phyloP scores from a whole-genome alignment of 2,797 vertebrate species.

The Neosilurus hyrtlii region DNA sequence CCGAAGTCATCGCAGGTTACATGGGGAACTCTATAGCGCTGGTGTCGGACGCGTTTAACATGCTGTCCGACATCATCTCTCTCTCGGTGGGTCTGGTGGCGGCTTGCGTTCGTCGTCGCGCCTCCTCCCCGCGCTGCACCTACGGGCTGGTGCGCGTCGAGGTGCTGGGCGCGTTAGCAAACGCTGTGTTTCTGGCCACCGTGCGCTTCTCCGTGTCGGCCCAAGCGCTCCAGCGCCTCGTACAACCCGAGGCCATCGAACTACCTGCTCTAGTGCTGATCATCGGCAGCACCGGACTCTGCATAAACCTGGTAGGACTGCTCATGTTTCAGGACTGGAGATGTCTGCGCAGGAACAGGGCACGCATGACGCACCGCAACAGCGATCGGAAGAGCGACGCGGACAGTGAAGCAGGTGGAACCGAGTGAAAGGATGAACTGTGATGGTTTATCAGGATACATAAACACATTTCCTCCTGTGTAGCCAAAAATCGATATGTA shows the following conservation, averaged over 20 bases:
- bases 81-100: constrained; percentile 76
- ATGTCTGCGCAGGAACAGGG: constrained; percentile 41
- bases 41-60: constrained; percentile 83
- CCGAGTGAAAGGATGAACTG: neutral
- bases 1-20: constrained; percentile 81
- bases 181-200: constrained; percentile 81
- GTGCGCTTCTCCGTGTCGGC: constrained; percentile 79
- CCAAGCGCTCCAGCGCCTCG: constrained; percentile 75
- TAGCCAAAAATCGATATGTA: too few species aligned
- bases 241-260: constrained; percentile 69
- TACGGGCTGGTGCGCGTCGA: constrained; percentile 78
- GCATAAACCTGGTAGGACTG: constrained; percentile 78
- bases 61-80: constrained; percentile 82
- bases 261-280: constrained; percentile 74
- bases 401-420: constrained; percentile 62
- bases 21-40: constrained; percentile 82
- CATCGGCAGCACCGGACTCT: constrained; percentile 78
- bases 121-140: constrained; percentile 63
- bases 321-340: constrained; percentile 80
- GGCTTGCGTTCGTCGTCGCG: constrained; percentile 68
- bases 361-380: neutral
- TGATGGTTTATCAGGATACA: neutral
- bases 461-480: too few species aligned
- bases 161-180: constrained; percentile 79
- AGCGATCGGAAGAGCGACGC: neutral